Evolutionary conservation across 1,140 invertebrate genomes (phyloP).

Genomic region (Drosophila murphyi): DNA sequence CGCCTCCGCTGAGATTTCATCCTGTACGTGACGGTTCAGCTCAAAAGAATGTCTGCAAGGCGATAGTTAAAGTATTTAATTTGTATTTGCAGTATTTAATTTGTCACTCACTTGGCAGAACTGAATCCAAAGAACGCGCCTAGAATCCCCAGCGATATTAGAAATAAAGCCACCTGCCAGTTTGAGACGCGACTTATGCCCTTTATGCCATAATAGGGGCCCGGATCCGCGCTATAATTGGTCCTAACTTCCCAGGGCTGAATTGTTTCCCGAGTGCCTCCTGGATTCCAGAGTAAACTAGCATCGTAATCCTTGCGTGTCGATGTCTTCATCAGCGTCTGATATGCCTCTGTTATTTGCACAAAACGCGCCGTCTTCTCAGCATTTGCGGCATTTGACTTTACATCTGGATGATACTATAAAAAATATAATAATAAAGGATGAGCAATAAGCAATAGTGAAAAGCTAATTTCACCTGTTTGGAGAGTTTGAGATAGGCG

Average conservation of each 20-base stretch:
- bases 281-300: slow-evolving; percentile 57
- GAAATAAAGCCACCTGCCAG: slow-evolving; percentile 85
- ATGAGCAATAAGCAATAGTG: not conserved
- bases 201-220: slow-evolving; percentile 87
- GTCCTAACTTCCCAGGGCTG: slow-evolving; percentile 75
- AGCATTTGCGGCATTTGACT: slow-evolving; percentile 85
- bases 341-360: slow-evolving; percentile 88
- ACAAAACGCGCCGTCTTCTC: slow-evolving; percentile 86
- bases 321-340: slow-evolving; percentile 86
- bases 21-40: slow-evolving; percentile 81
- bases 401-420: slow-evolving; percentile 87
- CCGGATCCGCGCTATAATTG: slow-evolving; percentile 72
- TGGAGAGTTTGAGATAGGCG: slow-evolving; percentile 86
- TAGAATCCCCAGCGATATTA: slow-evolving; percentile 85
- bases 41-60: slow-evolving; percentile 85
- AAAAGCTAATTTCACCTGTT: slow-evolving; percentile 83
- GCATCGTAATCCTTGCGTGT: slow-evolving; percentile 86
- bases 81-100: no score
- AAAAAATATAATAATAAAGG: not conserved
- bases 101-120: slow-evolving; percentile 85
- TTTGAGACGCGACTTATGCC: slow-evolving; percentile 86
- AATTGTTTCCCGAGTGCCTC: slow-evolving; percentile 18
- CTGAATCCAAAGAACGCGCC: slow-evolving; percentile 86
- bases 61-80: not conserved
- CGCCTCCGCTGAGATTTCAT: slow-evolving; percentile 84